phyloP scores from a whole-genome alignment of 2,888 invertebrate species.

The Clusia tigrina region DNA sequence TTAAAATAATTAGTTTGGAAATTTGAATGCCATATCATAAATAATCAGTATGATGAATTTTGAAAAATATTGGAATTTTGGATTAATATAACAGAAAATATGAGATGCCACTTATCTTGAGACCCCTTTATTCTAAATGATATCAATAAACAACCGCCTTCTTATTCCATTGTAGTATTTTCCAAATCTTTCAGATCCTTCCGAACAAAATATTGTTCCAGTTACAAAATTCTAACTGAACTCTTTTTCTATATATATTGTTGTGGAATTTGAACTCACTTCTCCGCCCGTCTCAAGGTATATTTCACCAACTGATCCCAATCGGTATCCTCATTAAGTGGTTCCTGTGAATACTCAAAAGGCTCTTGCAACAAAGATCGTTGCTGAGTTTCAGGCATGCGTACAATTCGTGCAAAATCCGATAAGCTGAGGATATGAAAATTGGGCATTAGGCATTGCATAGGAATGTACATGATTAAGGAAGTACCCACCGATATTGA shows the following conservation, averaged over 20 bases:
- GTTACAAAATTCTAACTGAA: slow-evolving; percentile 16
- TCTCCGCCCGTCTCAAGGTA: slow-evolving; percentile 76
- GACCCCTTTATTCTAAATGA: too few relatives aligned
- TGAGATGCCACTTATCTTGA: too few relatives aligned
- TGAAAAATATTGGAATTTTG: too few relatives aligned
- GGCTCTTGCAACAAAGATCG: slow-evolving; percentile 75
- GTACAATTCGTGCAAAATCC: slow-evolving; percentile 75
- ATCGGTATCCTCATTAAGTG: slow-evolving; percentile 77
- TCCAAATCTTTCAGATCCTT: too few relatives aligned
- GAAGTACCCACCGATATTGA: slow-evolving; percentile 60
- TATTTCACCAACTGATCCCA: slow-evolving; percentile 85
- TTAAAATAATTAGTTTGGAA: too few relatives aligned
- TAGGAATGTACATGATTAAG: neutral
- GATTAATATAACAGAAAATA: too few relatives aligned
- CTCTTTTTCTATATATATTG: slow-evolving; percentile 43
- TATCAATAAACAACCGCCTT: too few relatives aligned
- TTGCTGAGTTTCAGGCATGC: slow-evolving; percentile 75
- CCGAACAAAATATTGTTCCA: too few relatives aligned
- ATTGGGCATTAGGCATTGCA: neutral
- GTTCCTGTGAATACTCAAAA: slow-evolving; percentile 75
- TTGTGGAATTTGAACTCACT: slow-evolving; percentile 65
- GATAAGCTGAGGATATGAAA: slow-evolving; percentile 67
- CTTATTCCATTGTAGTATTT: too few relatives aligned
- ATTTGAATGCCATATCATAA: too few relatives aligned
- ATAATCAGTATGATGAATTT: too few relatives aligned